Base-by-base conservation (phyloP, 2,888 invertebrate species). In the Acrobeloides nanus region DNA sequence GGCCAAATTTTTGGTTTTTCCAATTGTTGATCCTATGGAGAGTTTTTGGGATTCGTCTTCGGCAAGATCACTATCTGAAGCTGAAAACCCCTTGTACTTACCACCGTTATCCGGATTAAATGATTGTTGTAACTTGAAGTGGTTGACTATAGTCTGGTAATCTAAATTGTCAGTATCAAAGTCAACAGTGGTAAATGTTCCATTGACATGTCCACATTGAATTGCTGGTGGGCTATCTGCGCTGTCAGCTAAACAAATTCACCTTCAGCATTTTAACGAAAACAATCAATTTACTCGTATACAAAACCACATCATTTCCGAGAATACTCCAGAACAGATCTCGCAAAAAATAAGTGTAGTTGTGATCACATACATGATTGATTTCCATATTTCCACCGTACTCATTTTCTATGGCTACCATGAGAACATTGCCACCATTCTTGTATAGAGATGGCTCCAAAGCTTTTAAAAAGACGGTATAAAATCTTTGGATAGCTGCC, bases 351-450 rank as follows among this genome's bases (percentile, higher is more conserved):
- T 73, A 69, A 63, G 81, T 82, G 74, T 90, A 89, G 1, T 77
- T 76, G 50, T 76, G 76, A 71, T 89, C 86, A 63, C 83, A 84
- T 6, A 82, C 82, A n/a, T n/a, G n/a, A n/a, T n/a, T n/a, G n/a
- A n/a, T n/a, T 27, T 75, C n/a, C n/a, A n/a, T 76, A 70, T 83
- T 88, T 65, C 87, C 61, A 7, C 68, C 68, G 48, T 68, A 68
- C 44, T 68, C 68, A 75, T 95, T 95, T 32, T 71, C 65, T 26
- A 78, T 76, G 69, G 78, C 78, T 2, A 78, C 74, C 72, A 76
- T 75, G 6, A 78, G 66, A 12, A 78, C 64, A 4, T 77, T 75
- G 4, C 78, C 78, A 25, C 77, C 77, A 62, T 77, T 77, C 42
- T 66, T 59, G 53, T 77, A 75, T 20, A 78, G 62, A 59, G 23